Base-by-base conservation (phyloP, 2,113 vertebrate genomes). In the Sinocyclocheilus rhinocerous region DNA sequence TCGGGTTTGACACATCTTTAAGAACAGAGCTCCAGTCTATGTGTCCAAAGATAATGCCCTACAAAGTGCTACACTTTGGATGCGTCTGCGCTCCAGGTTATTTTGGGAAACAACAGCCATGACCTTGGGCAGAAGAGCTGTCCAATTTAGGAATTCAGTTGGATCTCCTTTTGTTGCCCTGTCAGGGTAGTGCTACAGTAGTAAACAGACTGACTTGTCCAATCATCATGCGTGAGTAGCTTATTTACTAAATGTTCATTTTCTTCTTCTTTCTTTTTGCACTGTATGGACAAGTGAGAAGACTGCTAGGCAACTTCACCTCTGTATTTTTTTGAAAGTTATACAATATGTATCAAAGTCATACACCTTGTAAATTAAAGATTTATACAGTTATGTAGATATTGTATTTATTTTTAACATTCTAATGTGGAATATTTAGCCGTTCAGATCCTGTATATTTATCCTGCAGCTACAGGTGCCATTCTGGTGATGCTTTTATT, bases 131-230 rank as follows among this genome's bases (percentile, higher is more conserved):
- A 91, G 91, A 94, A 93, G 93, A 94, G 95, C 95, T 96, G 95
- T 95, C 96, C 96, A 96, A 94, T 96, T 98, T 97, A 96, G 96
- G 97, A 96, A 93, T 96, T 97, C 93, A 90, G 89, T 92, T 91
- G 93, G 92, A 92, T 93, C 93, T 88, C 86, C 91, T 90, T 90
- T 85, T 89, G 89, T 89, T 87, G 85, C 26, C 16, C 78, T 59
- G 84, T 84, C 50, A 67, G 36, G 3, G 33, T 75, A 57, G 65
- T 61, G 59, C 42, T 76, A 52, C 24, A 77, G 77, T 83, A 83
- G 82, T 85, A 76, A 81, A 67, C 76, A 52, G 78, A 77, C 52
- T 57, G 24, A 22, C 24, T 67, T 80, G 72, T 78, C 77, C 20
- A 65, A 48, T 84, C 18, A 50, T 26, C 9, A 69, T 55, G 26